These are phyloP conservation scores for Scaptomyza tumidula DNA, from an alignment of 2,888 invertebrate species.

Conservation along the genomic window DNA sequence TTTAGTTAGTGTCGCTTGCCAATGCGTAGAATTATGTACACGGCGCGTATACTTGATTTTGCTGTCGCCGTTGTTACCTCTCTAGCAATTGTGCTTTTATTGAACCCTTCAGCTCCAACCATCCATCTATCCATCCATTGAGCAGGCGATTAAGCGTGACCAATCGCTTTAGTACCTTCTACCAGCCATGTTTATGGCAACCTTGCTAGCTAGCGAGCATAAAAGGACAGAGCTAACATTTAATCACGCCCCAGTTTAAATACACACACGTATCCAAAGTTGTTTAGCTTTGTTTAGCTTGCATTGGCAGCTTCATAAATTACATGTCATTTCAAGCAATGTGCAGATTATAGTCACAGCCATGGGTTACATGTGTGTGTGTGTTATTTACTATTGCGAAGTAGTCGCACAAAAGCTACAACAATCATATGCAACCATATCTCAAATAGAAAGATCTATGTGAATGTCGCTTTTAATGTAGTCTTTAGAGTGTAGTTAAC, in stretches of 20 bases:
- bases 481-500: background rate
- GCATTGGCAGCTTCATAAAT: slow-evolving; percentile 67
- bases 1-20: slow-evolving; percentile 48
- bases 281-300: slow-evolving; percentile 27
- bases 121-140: slow-evolving; percentile 26
- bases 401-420: background rate
- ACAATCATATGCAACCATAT: background rate
- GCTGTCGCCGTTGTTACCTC: slow-evolving; percentile 11
- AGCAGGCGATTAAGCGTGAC: slow-evolving; percentile 75
- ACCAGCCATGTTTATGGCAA: slow-evolving; percentile 57
- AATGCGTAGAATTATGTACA: slow-evolving; percentile 69
- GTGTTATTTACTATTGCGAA: slow-evolving; percentile 19
- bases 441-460: slow-evolving; percentile 4
- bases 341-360: slow-evolving; percentile 25
- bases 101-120: slow-evolving; percentile 10
- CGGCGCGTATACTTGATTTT: slow-evolving; percentile 67
- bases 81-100: slow-evolving; percentile 5
- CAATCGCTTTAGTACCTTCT: slow-evolving; percentile 65
- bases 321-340: slow-evolving; percentile 21
- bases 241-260: slow-evolving; percentile 55
- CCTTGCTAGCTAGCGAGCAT: slow-evolving; percentile 36
- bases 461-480: background rate
- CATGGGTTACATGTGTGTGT: slow-evolving; percentile 17
- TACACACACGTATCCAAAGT: background rate
- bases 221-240: slow-evolving; percentile 58